Percentiles rank a stretch among this genome's conserved stretches.
phyloP scores from a whole-genome alignment of 2,888 invertebrate species.

The Microctonus aethiopoides region DNA sequence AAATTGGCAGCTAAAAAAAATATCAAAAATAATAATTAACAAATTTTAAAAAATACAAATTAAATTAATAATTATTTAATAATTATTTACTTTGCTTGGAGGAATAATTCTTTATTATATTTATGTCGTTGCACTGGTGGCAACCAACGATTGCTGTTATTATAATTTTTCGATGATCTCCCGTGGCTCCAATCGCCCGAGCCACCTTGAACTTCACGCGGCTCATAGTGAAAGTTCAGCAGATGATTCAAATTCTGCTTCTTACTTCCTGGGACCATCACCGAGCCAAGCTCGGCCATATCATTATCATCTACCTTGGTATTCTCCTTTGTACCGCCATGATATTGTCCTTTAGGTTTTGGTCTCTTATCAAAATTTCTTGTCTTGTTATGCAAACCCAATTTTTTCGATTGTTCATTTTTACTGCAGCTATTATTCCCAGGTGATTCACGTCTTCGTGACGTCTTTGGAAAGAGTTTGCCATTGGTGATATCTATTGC shows the following conservation, averaged over 20 bases:
- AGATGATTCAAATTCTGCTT: slow-evolving; percentile 94
- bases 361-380: slow-evolving; percentile 79
- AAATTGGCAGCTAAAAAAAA: slow-evolving; percentile 86
- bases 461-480: slow-evolving; percentile 65
- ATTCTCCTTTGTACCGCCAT: slow-evolving; percentile 77
- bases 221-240: slow-evolving; percentile 89
- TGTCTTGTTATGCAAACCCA: slow-evolving; percentile 73
- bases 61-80: slow-evolving; percentile 14
- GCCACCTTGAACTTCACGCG: slow-evolving; percentile 70
- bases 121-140: slow-evolving; percentile 72
- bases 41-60: background rate
- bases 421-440: slow-evolving; percentile 70
- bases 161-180: slow-evolving; percentile 55
- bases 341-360: slow-evolving; percentile 74
- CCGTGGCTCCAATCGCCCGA: slow-evolving; percentile 54
- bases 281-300: slow-evolving; percentile 83
- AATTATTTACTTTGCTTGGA: slow-evolving; percentile 85
- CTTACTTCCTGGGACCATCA: slow-evolving; percentile 85
- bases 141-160: slow-evolving; percentile 63
- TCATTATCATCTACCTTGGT: slow-evolving; percentile 72
- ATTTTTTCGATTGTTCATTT: slow-evolving; percentile 78
- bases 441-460: slow-evolving; percentile 74
- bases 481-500: slow-evolving; percentile 55
- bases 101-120: slow-evolving; percentile 92
- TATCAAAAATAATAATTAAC: too few relatives aligned